Conservation (phyloP, 1,140 invertebrate species). For the Mactra quadrangularis region DNA sequence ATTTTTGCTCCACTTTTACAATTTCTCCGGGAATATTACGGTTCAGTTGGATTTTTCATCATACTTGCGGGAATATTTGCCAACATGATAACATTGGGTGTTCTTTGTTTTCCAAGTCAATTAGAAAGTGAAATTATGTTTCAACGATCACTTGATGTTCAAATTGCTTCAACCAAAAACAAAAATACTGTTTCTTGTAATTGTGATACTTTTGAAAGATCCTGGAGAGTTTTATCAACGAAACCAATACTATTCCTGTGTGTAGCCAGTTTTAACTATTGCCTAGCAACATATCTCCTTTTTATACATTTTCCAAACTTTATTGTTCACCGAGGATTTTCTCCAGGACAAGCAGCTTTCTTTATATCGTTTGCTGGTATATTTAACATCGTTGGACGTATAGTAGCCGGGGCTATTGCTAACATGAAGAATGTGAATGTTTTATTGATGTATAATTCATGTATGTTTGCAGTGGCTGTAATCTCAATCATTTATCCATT, state of each 20-base stretch:
- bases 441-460: neutral
- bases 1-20: slow-evolving; percentile 38
- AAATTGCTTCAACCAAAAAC: neutral
- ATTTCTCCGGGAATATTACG: slow-evolving; percentile 23
- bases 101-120: slow-evolving; percentile 33
- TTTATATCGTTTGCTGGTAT: slow-evolving; percentile 40
- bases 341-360: neutral
- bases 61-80: slow-evolving; percentile 31
- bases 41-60: slow-evolving; percentile 51
- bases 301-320: slow-evolving; percentile 43
- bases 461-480: slow-evolving; percentile 8
- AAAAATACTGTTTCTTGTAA: neutral
- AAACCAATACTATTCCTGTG: slow-evolving; percentile 25
- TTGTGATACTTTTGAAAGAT: neutral
- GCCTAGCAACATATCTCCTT: slow-evolving; percentile 36
- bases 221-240: slow-evolving; percentile 19
- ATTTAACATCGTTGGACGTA: slow-evolving; percentile 19
- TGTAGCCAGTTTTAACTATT: slow-evolving; percentile 9
- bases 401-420: slow-evolving; percentile 9
- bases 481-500: slow-evolving; percentile 34
- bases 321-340: slow-evolving; percentile 27
- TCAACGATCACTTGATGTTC: neutral
- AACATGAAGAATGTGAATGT: slow-evolving; percentile 1
- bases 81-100: slow-evolving; percentile 39
- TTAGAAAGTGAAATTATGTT: slow-evolving; percentile 19